Base-by-base conservation (phyloP, 2,113 vertebrate genomes). In the Psilopsiagon aurifrons region DNA sequence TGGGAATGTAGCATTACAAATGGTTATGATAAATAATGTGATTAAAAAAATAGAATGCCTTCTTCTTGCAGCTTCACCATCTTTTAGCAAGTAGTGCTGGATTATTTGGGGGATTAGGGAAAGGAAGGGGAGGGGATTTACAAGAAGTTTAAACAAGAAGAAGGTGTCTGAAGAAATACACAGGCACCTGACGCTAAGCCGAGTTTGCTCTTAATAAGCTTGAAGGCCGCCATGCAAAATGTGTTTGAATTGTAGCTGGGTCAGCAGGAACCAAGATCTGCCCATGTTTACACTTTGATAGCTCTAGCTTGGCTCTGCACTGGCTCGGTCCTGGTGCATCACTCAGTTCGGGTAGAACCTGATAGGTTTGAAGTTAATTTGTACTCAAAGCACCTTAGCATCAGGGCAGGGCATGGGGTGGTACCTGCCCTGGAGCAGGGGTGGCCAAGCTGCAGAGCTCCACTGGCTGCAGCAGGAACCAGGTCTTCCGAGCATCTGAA, bases 301-400 rank as follows among this genome's bases (percentile, higher is more conserved):
- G 51, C 64, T 71, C 52, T n/a, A 17, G 17, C 0, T 54, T 1
- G 2, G 51, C 77, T 59, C 64, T 39, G 60, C 11, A 17, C 19
- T 82, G 80, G 7, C 19, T 70, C 49, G 3, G 18, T 28, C 68
- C 20, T 29, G 13, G 17, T 52, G 69, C 86, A 39, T 23, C 86
- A 6, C 69, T 78, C 83, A 39, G 0, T 63, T 87, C 69, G 29
- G 80, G 90, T 62, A 77, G 70, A 91, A 51, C 78, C 87, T 73
- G 69, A 35, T 67, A 46, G 85, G 18, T 82, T 37, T 78, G 92
- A 93, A 82, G 83, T 93, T 96, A 28, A 76, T 90, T 79, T 62
- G 91, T 47, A 11, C 63, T 82, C 70, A 35, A 88, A 94, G 85
- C 96, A 90, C 20, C 79, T 89, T 49, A 88, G 79, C 66, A 29